Evolutionary conservation across 2,113 vertebrate genomes (phyloP).

Genomic region (Melanostigma gelatinosum): DNA sequence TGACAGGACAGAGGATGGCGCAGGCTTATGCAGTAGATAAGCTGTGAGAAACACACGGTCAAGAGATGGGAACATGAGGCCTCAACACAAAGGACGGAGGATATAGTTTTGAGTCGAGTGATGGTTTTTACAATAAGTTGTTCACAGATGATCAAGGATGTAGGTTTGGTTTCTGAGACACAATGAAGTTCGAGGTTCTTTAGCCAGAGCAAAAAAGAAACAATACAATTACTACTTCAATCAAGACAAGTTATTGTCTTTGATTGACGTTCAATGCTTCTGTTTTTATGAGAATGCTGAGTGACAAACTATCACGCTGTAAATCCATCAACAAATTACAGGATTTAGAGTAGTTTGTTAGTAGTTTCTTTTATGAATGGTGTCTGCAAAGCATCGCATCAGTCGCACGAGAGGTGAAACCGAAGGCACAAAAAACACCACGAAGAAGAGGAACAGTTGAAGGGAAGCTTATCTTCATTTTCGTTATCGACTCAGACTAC

Average conservation of each 20-base stretch:
- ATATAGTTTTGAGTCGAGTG: neutral
- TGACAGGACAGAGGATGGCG: slow-evolving; percentile 34
- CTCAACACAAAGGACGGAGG: neutral
- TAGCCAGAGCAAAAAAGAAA: neutral
- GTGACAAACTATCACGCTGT: neutral
- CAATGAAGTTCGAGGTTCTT: neutral
- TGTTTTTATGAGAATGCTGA: neutral
- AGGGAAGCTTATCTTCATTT: neutral
- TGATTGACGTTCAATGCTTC: neutral
- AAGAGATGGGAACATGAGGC: slow-evolving; percentile 12
- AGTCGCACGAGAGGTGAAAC: neutral
- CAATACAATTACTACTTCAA: neutral
- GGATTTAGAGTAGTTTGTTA: neutral
- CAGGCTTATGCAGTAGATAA: slow-evolving; percentile 42
- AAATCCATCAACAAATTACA: neutral
- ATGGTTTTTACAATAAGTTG: neutral
- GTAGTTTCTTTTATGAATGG: neutral
- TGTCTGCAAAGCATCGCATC: neutral
- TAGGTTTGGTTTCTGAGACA: neutral
- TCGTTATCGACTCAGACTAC: neutral
- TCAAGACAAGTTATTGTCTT: neutral
- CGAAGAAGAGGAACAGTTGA: neutral
- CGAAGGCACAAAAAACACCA: neutral
- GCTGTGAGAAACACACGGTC: slow-evolving; percentile 44
- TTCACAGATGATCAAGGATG: neutral